A percentile compares a stretch with the other conserved stretches of the same genome.
phyloP scores from a whole-genome alignment of 2,113 vertebrate genomes.

The Xenopus laevis region DNA sequence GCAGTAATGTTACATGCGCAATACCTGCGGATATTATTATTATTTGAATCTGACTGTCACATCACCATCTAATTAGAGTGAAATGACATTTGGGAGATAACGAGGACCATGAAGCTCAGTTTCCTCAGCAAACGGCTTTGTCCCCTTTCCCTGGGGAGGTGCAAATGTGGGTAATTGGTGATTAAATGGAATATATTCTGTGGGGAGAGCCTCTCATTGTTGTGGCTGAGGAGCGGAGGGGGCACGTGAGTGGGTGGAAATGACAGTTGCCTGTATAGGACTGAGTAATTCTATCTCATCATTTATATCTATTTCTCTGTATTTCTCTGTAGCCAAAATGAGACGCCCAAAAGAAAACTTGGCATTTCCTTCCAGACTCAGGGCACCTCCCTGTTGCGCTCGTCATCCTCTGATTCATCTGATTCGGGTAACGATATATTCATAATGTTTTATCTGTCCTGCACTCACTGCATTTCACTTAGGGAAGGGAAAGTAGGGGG shows the following conservation, averaged over 20 bases:
- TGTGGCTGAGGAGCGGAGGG: too few species aligned
- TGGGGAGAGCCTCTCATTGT: too few species aligned
- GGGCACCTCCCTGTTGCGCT: slow-evolving; percentile 37
- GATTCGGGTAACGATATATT: slow-evolving; percentile 74
- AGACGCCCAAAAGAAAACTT: slow-evolving; percentile 72
- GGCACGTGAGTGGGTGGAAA: too few species aligned
- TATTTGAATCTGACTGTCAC: too few species aligned
- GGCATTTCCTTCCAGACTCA: slow-evolving; percentile 14
- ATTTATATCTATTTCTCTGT: too few species aligned
- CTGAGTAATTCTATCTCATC: too few species aligned
- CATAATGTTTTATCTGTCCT: neutral
- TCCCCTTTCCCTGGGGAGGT: neutral
- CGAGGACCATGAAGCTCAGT: neutral
- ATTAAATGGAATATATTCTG: neutral
- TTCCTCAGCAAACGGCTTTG: neutral
- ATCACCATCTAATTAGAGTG: too few species aligned
- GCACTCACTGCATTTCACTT: neutral
- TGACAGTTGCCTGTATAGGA: too few species aligned
- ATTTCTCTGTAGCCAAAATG: slow-evolving; percentile 58
- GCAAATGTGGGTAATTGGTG: neutral
- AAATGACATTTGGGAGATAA: neutral
- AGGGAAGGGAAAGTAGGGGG: too few species aligned
- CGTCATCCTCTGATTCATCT: slow-evolving; percentile 74
- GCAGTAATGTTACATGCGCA: too few species aligned
- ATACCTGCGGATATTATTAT: too few species aligned